Conservation (phyloP, 92 coral and sea anemone genomes). For the Paragorgia papillata region DNA sequence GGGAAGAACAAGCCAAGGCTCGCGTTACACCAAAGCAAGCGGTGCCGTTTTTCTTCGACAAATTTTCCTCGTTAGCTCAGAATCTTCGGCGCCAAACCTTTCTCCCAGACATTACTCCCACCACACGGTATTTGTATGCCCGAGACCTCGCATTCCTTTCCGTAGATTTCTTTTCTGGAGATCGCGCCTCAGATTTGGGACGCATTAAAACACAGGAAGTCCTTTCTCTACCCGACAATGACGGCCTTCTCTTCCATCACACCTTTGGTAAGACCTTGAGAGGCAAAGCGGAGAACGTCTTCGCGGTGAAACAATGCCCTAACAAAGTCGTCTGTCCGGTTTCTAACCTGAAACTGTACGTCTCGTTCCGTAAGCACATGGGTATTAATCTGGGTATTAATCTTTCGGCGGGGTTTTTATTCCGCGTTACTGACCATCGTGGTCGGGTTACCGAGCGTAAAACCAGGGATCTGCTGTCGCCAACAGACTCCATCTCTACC, state of each 20-base stretch:
- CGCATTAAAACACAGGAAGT: constrained; percentile 33
- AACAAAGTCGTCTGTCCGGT: constrained; percentile 43
- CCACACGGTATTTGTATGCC: constrained; percentile 48
- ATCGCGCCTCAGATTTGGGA: constrained; percentile 55
- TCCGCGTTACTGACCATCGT: constrained; percentile 35
- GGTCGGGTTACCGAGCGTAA: constrained; percentile 32
- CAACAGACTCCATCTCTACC: constrained; percentile 40
- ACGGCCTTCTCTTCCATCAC: constrained; percentile 39
- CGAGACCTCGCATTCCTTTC: constrained; percentile 59
- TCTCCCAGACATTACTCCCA: constrained; percentile 21
- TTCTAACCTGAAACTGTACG: constrained; percentile 49
- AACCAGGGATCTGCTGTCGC: constrained; percentile 53
- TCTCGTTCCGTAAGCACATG: constrained; percentile 42
- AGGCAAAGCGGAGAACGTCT: constrained; percentile 45
- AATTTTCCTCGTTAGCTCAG: constrained; percentile 15
- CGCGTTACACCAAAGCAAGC: constrained; percentile 59
- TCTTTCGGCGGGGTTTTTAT: constrained; percentile 48
- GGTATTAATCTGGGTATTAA: too few relatives aligned
- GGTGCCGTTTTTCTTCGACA: constrained; percentile 62
- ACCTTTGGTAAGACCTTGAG: constrained; percentile 63
- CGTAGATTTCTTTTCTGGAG: constrained; percentile 49
- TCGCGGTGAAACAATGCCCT: constrained; percentile 30
- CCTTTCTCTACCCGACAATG: constrained; percentile 6
- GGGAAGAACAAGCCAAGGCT: constrained; percentile 58
- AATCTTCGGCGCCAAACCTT: not conserved